phyloP scores from a whole-genome alignment of 1,140 invertebrate genomes.

The Aphis craccivora region DNA sequence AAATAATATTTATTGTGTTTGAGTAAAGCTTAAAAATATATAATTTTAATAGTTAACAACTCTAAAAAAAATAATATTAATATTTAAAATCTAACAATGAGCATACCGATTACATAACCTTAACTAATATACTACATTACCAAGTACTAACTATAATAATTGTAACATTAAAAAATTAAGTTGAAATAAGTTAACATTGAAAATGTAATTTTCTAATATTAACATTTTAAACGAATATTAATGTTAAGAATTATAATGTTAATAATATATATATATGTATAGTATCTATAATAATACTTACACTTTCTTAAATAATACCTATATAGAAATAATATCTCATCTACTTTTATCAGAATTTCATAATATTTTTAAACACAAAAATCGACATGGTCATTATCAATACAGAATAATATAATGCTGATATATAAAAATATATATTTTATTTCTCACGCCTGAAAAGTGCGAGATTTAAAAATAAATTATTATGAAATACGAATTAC shows the following conservation, averaged over 20 bases:
- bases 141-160: too few species aligned
- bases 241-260: not conserved
- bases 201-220: too few species aligned
- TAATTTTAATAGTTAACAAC: not conserved
- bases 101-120: not conserved
- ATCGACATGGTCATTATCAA: not conserved
- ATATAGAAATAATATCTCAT: not conserved
- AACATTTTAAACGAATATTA: not conserved
- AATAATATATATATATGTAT: not conserved
- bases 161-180: not conserved
- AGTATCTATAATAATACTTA: not conserved
- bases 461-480: constrained; percentile 2
- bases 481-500: constrained; percentile 27
- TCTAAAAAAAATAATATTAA: not conserved
- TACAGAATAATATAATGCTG: not conserved
- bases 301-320: not conserved
- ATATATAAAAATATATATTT: not conserved
- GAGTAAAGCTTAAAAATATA: not conserved
- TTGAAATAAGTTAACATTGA: too few species aligned
- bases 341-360: not conserved
- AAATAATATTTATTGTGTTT: not conserved
- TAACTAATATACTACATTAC: not conserved
- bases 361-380: not conserved
- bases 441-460: constrained; percentile 25
- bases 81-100: not conserved